Evolutionary conservation across 2,888 invertebrate genomes (phyloP).

Genomic region (Syrista parreyssii): DNA sequence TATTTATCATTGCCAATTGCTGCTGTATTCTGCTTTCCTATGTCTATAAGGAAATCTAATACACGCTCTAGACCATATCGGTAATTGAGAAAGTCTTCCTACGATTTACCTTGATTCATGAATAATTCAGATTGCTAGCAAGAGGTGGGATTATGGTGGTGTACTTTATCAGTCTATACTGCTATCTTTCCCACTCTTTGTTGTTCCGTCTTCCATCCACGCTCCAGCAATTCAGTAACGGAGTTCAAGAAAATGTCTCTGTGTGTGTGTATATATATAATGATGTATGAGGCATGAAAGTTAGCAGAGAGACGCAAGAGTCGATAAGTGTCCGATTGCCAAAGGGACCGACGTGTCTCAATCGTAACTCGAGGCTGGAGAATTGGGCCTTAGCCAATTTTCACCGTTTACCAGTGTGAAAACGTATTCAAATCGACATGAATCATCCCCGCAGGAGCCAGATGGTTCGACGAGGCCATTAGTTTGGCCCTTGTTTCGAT

Average conservation of each 20-base stretch:
- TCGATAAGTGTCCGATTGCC: neutral
- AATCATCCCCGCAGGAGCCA: conserved; percentile 56
- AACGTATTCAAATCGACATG: conserved; percentile 48
- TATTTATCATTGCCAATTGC: neutral
- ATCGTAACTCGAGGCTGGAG: conserved; percentile 17
- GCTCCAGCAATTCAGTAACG: neutral
- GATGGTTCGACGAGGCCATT: conserved; percentile 50
- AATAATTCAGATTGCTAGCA: neutral
- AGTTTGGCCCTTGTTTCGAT: conserved; percentile 61
- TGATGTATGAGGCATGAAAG: too few species aligned
- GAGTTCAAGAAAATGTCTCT: neutral
- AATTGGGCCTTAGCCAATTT: conserved; percentile 40
- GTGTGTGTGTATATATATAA: too few species aligned
- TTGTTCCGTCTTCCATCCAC: neutral
- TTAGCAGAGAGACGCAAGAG: too few species aligned
- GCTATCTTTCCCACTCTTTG: neutral
- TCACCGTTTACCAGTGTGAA: conserved; percentile 47
- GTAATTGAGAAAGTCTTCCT: neutral
- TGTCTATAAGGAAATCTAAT: neutral
- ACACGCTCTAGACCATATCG: neutral
- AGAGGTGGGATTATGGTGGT: neutral
- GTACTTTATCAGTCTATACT: neutral
- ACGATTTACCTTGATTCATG: neutral
- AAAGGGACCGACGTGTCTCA: neutral
- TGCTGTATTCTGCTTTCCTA: neutral